These are phyloP conservation scores for Gadus macrocephalus DNA, from an alignment of 2,113 vertebrate species.

Conservation along the genomic window DNA sequence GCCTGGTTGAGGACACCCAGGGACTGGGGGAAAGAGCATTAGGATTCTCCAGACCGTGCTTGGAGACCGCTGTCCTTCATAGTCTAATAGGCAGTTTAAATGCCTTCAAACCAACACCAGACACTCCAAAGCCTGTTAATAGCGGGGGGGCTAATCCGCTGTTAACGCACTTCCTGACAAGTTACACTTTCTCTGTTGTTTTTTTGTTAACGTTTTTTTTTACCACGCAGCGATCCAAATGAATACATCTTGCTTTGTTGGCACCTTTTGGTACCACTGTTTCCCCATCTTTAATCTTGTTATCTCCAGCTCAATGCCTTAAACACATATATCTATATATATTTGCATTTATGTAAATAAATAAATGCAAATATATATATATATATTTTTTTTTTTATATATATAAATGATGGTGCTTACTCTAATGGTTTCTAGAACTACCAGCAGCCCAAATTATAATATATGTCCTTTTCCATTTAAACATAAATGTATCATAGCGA, in stretches of 20 bases:
- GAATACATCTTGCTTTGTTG: constrained; percentile 31
- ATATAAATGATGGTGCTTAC: too few species aligned
- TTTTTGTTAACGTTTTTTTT: constrained; percentile 5
- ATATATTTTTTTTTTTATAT: too few species aligned
- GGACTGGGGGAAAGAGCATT: constrained; percentile 51
- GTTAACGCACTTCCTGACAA: constrained; percentile 48
- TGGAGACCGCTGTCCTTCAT: constrained; percentile 57
- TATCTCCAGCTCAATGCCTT: too few species aligned
- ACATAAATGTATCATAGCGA: too few species aligned
- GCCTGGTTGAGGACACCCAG: constrained; percentile 35
- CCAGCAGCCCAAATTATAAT: too few species aligned
- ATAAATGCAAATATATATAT: too few species aligned
- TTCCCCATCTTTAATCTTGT: constrained; percentile 13
- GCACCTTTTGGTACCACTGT: constrained; percentile 20
- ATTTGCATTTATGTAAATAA: too few species aligned
- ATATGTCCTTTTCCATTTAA: too few species aligned
- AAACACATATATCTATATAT: too few species aligned
- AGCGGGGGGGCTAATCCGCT: constrained; percentile 48
- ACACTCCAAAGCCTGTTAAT: constrained; percentile 53
- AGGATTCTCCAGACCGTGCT: constrained; percentile 54
- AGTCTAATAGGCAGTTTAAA: constrained; percentile 60
- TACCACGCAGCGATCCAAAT: constrained; percentile 14
- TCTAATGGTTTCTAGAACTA: too few species aligned
- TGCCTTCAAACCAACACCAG: constrained; percentile 49
- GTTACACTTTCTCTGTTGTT: constrained; percentile 31